A percentile compares a stretch with the other conserved stretches of the same genome.
Conservation (phyloP, 37 sponge, comb jelly and placozoan species). For the Oopsacas minuta region DNA sequence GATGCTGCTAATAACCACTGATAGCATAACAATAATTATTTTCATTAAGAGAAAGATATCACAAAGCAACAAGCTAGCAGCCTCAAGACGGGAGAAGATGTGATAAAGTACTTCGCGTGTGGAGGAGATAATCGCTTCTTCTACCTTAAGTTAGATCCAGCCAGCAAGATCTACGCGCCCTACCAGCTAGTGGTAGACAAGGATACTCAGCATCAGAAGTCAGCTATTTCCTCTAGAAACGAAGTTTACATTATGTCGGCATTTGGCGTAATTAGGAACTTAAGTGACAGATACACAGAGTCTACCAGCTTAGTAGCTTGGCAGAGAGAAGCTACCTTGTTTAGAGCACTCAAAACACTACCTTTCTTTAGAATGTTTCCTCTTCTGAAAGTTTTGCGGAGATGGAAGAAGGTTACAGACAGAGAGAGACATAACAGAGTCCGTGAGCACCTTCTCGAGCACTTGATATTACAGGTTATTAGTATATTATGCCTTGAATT, state of each 20-base stretch:
- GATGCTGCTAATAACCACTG: too few species aligned
- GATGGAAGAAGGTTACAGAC: conserved; percentile 27
- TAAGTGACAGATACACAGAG: conserved; percentile 41
- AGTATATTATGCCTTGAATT: too few species aligned
- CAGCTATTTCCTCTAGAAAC: background rate
- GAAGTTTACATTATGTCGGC: conserved; percentile 59
- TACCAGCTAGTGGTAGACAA: conserved; percentile 45
- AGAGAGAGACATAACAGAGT: background rate
- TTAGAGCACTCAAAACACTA: conserved; percentile 28
- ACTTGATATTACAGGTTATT: background rate
- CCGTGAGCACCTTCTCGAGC: background rate
- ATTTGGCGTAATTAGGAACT: conserved; percentile 61
- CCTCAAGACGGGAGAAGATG: background rate
- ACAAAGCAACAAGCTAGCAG: background rate
- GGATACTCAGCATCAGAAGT: conserved; percentile 26
- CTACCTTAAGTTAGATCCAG: conserved; percentile 25
- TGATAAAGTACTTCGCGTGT: background rate
- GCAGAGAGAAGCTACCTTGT: conserved; percentile 51
- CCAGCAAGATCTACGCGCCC: conserved; percentile 31
- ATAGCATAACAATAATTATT: background rate
- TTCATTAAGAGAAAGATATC: background rate
- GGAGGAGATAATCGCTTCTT: conserved; percentile 18
- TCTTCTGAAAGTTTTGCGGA: conserved; percentile 28
- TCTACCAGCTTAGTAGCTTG: conserved; percentile 55
- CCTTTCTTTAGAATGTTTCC: conserved; percentile 40